Conservation (phyloP, 2,797 vertebrate genomes). For the Clarias pachynema region DNA sequence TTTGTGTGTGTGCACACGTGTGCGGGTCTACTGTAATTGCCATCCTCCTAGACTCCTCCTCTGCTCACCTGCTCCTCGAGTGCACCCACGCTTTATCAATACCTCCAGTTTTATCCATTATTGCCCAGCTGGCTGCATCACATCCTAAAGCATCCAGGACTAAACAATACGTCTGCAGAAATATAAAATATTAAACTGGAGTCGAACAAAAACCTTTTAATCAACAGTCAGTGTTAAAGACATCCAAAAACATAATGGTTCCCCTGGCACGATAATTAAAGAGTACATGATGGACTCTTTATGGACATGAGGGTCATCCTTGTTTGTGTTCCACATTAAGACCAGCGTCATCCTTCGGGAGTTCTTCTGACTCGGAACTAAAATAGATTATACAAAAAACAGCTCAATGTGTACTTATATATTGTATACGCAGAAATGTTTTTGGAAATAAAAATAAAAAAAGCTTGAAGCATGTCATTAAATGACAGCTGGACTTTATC, state of each 20-base stretch:
- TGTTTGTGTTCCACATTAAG: background rate
- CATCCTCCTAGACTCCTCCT: conserved; percentile 29
- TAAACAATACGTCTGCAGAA: background rate
- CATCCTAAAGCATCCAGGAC: background rate
- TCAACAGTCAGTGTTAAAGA: background rate
- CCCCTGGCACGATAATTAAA: background rate
- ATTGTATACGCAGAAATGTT: background rate
- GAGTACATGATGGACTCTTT: background rate
- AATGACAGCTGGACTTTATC: too few species aligned
- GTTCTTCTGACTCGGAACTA: background rate
- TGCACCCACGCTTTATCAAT: conserved; percentile 7
- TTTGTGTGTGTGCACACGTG: conserved; percentile 27
- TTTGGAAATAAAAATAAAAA: too few species aligned
- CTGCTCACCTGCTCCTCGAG: conserved; percentile 41
- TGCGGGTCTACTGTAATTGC: conserved; percentile 31
- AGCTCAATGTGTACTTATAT: background rate
- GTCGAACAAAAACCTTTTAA: background rate
- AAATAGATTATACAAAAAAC: background rate
- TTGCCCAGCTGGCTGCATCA: conserved; percentile 38
- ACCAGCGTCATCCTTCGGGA: background rate
- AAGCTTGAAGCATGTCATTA: too few species aligned
- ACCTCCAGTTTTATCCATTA: conserved; percentile 24
- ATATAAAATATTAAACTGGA: background rate
- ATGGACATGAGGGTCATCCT: background rate
- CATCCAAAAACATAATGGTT: background rate